Evolutionary conservation across 2,797 vertebrate species (phyloP), one percentile per base, ranked within the genome.

Genomic region (Eptatretus atami): DNA sequence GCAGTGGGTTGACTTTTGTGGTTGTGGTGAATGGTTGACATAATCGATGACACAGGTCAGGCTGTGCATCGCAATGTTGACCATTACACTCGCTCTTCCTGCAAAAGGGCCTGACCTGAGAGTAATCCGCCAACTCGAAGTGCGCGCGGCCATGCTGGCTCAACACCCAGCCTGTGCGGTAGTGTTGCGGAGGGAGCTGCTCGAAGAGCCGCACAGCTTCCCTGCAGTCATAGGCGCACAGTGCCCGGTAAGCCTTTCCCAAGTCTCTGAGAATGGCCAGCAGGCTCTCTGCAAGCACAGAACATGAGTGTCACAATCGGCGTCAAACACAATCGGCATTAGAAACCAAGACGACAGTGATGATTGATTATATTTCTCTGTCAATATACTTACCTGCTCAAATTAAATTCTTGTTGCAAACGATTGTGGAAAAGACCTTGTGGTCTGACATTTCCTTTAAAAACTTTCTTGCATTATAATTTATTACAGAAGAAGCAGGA

Each of bases 101-200:
- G 15, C 2, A 10, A 53, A 19, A 19, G 19, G 52, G 24, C 70
- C 75, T 70, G 77, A 94, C 90, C 81, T 94, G 86, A 73, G 84
- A 84, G 69, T 96, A 96, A 64, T 95, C 88, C 1, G 88, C 86
- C 67, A 95, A 79, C 63, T 95, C 90, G 6, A 95, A 96, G 75
- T 94, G 86, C n/a, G 86, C 90, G 69, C 83, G 79, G 68, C 88
- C 90, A 53, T 94, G 83, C 66, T 88, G 85, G 53, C 84, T 84
- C 67, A 95, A 75, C 60, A 95, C 88, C 90, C 90, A 95, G 69
- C 88, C 88, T 0, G 86, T 96, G 76, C 84, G 88, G 74, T 96
- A 93, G 74, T 96, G 90, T 70, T 92, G 90, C 52, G 86, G 86
- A 12, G 90, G 90, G 6, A 96, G 78, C 63, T 92, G 82, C 69